Percentiles rank a stretch among this genome's conserved stretches.
Evolutionary conservation across 2,888 invertebrate genomes (phyloP).

Genomic region (Cephus sareptanus): DNA sequence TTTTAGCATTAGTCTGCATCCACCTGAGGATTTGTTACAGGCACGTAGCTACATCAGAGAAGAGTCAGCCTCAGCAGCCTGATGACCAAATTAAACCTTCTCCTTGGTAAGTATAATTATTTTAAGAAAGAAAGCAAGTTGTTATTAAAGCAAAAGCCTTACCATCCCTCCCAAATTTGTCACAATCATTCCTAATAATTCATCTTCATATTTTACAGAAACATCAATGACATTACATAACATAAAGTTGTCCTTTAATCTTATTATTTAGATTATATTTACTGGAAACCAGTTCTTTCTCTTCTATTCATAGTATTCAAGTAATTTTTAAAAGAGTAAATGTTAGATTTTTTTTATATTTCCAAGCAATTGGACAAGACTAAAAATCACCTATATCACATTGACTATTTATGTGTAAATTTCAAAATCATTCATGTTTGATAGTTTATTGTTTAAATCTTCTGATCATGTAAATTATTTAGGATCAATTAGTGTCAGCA

Average conservation of each 20-base stretch:
- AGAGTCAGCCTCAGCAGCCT: slow-evolving; percentile 58
- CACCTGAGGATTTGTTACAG: slow-evolving; percentile 77
- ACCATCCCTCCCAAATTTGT: not conserved
- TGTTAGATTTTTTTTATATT: not conserved
- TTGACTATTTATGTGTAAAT: not conserved
- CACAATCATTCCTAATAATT: not conserved
- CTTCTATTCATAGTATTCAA: not conserved
- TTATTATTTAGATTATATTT: not conserved
- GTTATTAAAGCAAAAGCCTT: not conserved
- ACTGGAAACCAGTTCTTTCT: not conserved
- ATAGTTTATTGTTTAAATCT: not conserved
- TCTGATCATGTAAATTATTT: slow-evolving; percentile 50
- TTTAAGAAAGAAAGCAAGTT: not conserved
- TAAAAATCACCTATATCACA: not conserved
- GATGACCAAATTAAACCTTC: slow-evolving; percentile 52
- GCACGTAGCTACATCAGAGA: slow-evolving; percentile 64
- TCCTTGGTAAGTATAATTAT: slow-evolving; percentile 46
- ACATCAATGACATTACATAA: no score
- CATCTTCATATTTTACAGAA: not conserved
- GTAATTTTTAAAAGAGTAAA: not conserved
- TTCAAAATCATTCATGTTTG: not conserved
- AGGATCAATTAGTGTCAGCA: slow-evolving; percentile 93
- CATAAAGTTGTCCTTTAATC: not conserved
- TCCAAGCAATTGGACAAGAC: not conserved
- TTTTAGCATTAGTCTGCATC: slow-evolving; percentile 64